Evolutionary conservation across 2,113 vertebrate species (phyloP), one percentile per base, ranked within the genome.

Genomic region (Sceloporus tristichus): DNA sequence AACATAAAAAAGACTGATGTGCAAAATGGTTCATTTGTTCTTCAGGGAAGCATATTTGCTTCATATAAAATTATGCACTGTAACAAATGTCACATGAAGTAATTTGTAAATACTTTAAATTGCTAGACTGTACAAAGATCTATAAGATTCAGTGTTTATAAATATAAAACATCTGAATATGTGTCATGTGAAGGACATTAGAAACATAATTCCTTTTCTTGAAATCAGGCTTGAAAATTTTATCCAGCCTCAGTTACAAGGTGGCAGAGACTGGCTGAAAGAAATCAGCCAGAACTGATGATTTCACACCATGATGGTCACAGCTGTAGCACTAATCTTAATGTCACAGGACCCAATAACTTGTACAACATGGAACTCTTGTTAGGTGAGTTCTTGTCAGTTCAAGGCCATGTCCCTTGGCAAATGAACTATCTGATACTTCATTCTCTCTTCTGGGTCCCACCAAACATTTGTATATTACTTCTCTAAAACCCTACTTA

Each of bases 1-100:
- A 94, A 95, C 78, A 90, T 66, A 89, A 79, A 88, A 87, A 0
- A 91, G 90, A 92, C 21, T 88, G 85, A 92, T 71, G 88, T 85
- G 85, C 86, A 93, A 90, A 71, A 88, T 85, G 34, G 86, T 54
- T 90, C 40, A 85, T 88, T 89, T 92, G 85, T 78, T 94, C 87
- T 79, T 75, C 79, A 80, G 87, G 25, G 10, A 88, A 95, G 68
- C 29, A 48, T 5, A 71, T 71, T 48, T 83, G 18, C 23, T 77
- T 77, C 9, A 59, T 77, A 66, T 65, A 78, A 53, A 79, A 86
- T 77, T 79, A 79, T 86, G 40, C 8, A 76, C 40, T 34, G 40
- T 70, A 54, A 79, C 62, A 86, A 93, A 0, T 84, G 48, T 48
- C 48, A 56, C 79, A 48, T 88, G 74, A 91, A 86, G 73, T 86